Evolutionary conservation across 1,140 invertebrate species (phyloP).

Genomic region (Ruditapes philippinarum): DNA sequence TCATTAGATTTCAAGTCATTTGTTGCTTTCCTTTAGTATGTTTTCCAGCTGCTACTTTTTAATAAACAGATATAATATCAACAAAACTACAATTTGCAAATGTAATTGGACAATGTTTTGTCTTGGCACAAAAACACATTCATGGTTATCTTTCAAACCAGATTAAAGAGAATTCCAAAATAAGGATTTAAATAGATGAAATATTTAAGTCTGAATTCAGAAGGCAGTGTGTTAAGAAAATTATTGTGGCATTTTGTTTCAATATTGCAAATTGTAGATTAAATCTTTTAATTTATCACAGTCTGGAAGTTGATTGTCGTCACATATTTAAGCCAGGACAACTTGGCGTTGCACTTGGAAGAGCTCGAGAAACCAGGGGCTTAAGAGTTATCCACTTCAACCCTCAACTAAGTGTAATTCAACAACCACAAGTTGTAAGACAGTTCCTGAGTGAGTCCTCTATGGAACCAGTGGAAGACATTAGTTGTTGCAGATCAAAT

Average conservation of each 20-base stretch:
- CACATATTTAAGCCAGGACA: constrained; percentile 26
- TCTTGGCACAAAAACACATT: no score
- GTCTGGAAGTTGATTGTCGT: constrained; percentile 39
- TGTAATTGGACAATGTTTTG: no score
- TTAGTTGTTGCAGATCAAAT: neutral
- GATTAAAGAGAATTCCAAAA: no score
- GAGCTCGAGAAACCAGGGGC: neutral
- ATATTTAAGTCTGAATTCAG: no score
- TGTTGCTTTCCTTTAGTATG: neutral
- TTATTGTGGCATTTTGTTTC: no score
- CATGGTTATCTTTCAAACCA: no score
- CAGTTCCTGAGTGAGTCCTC: neutral
- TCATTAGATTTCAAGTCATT: neutral
- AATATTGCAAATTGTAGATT: no score
- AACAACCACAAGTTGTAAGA: neutral
- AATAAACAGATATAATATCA: neutral
- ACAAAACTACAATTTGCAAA: neutral
- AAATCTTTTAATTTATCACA: no score
- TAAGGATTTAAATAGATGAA: no score
- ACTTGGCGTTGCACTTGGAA: constrained; percentile 16
- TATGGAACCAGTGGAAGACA: neutral
- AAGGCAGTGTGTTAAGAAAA: no score
- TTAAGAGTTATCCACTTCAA: constrained; percentile 22
- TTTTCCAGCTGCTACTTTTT: neutral
- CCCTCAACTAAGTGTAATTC: neutral